A percentile compares a stretch with the other conserved stretches of the same genome.
These are phyloP conservation scores for Drepanosiphum platanoidis DNA, from an alignment of 2,888 invertebrate species.

Conservation along the genomic window DNA sequence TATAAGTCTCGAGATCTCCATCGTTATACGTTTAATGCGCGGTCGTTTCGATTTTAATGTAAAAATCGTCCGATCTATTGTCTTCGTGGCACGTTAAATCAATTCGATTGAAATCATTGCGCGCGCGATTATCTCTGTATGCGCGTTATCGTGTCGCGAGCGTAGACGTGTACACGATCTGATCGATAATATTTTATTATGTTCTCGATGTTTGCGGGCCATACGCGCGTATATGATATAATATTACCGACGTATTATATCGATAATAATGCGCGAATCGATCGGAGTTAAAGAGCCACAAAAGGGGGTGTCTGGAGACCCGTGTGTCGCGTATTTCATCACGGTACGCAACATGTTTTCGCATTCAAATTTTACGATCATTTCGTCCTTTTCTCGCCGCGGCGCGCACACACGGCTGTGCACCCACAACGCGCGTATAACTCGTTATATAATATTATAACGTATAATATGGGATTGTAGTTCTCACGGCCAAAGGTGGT, in stretches of 20 bases:
- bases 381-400: slow-evolving; percentile 6
- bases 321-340: slow-evolving; percentile 7
- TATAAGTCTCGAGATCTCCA: too few relatives aligned
- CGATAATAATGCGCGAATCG: background rate
- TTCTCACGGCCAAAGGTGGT: slow-evolving; percentile 55
- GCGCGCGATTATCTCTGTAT: too few relatives aligned
- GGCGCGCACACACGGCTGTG: background rate
- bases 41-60: too few relatives aligned
- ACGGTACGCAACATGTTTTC: slow-evolving; percentile 42
- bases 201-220: too few relatives aligned
- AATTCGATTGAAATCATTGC: too few relatives aligned
- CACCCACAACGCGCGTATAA: background rate
- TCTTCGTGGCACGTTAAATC: too few relatives aligned
- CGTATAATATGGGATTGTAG: slow-evolving; percentile 10
- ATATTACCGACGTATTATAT: too few relatives aligned
- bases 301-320: slow-evolving; percentile 17
- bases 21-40: too few relatives aligned
- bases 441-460: slow-evolving; percentile 6
- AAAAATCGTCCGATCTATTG: too few relatives aligned
- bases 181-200: too few relatives aligned
- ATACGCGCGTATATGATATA: background rate
- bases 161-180: too few relatives aligned
- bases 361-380: slow-evolving; percentile 41
- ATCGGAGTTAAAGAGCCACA: slow-evolving; percentile 22
- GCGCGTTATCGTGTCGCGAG: too few relatives aligned